A percentile compares a stretch with the other conserved stretches of the same genome.
These are phyloP conservation scores for Apoderus coryli DNA, from an alignment of 2,888 invertebrate species.

Conservation along the genomic window DNA sequence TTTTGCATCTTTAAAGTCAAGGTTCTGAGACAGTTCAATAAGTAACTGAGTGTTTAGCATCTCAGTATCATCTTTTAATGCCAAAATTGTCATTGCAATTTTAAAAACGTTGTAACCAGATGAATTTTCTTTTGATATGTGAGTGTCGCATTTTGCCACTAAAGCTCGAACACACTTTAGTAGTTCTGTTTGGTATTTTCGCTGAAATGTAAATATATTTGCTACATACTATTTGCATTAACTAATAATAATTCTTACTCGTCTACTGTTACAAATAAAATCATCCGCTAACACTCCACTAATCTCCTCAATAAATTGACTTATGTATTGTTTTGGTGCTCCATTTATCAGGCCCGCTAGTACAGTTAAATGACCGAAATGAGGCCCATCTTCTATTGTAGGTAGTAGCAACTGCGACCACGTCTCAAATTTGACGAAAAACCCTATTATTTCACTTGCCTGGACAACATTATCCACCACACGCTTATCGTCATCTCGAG, in stretches of 20 bases:
- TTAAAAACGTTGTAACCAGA: slow-evolving; percentile 27
- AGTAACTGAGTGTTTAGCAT: slow-evolving; percentile 28
- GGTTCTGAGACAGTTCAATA: slow-evolving; percentile 35
- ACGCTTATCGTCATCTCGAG: slow-evolving; percentile 47
- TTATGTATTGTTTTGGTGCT: slow-evolving; percentile 35
- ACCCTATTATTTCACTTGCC: slow-evolving; percentile 49
- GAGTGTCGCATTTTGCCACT: slow-evolving; percentile 14
- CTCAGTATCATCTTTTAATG: slow-evolving; percentile 23
- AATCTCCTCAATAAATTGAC: slow-evolving; percentile 39
- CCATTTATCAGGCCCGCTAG: slow-evolving; percentile 47
- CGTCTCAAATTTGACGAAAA: slow-evolving; percentile 53
- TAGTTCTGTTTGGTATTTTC: slow-evolving; percentile 42
- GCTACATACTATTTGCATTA: not conserved
- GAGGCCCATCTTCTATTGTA: slow-evolving; percentile 40
- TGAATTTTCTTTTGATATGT: not conserved
- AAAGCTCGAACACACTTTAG: slow-evolving; percentile 34
- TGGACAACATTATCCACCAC: slow-evolving; percentile 47
- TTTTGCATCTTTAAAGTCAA: slow-evolving; percentile 32
- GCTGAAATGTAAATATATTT: slow-evolving; percentile 27
- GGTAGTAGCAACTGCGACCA: slow-evolving; percentile 56
- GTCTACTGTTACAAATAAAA: slow-evolving; percentile 44
- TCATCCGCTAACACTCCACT: slow-evolving; percentile 42
- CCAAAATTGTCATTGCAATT: slow-evolving; percentile 25
- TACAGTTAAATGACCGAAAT: slow-evolving; percentile 41
- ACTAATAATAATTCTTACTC: slow-evolving; percentile 28